Conservation (phyloP, 1,140 invertebrate species). For the Doryteuthis pealeii region DNA sequence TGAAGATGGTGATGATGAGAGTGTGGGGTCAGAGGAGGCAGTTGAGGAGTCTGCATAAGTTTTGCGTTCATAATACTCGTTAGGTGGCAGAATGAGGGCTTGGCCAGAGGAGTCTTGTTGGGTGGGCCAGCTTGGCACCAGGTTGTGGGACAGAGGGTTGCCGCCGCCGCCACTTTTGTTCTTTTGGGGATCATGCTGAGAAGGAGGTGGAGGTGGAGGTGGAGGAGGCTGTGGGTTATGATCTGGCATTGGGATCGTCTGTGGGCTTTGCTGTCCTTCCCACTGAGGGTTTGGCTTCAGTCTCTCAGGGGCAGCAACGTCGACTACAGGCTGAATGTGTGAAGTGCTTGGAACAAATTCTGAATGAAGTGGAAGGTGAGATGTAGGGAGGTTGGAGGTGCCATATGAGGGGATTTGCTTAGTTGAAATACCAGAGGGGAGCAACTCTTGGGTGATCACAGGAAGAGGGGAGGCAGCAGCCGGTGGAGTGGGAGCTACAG, state of each 20-base stretch:
- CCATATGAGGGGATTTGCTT: slow-evolving; percentile 24
- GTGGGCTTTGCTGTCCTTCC: slow-evolving; percentile 16
- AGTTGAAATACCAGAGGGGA: slow-evolving; percentile 15
- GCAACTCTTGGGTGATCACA: neutral
- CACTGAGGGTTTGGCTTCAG: slow-evolving; percentile 22
- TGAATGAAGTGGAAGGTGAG: slow-evolving; percentile 10
- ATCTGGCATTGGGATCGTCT: slow-evolving; percentile 19
- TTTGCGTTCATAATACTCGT: too few relatives aligned
- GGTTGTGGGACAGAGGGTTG: too few relatives aligned
- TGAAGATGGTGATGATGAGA: too few relatives aligned
- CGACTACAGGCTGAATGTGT: too few relatives aligned
- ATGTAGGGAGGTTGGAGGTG: slow-evolving; percentile 24
- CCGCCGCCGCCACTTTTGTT: too few relatives aligned
- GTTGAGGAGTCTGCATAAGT: too few relatives aligned
- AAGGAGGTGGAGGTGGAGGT: slow-evolving; percentile 14
- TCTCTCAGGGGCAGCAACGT: slow-evolving; percentile 21
- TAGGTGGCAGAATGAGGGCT: too few relatives aligned
- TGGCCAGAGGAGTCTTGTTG: too few relatives aligned
- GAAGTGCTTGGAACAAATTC: slow-evolving; percentile 20
- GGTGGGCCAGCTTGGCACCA: too few relatives aligned
- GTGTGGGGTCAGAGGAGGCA: too few relatives aligned
- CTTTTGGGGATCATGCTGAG: neutral
- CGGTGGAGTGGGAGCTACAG: neutral
- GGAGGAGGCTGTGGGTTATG: slow-evolving; percentile 16
- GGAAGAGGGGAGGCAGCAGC: neutral